These are phyloP conservation scores for Amphilophus citrinellus DNA, from an alignment of 2,113 vertebrate species.

Conservation along the genomic window DNA sequence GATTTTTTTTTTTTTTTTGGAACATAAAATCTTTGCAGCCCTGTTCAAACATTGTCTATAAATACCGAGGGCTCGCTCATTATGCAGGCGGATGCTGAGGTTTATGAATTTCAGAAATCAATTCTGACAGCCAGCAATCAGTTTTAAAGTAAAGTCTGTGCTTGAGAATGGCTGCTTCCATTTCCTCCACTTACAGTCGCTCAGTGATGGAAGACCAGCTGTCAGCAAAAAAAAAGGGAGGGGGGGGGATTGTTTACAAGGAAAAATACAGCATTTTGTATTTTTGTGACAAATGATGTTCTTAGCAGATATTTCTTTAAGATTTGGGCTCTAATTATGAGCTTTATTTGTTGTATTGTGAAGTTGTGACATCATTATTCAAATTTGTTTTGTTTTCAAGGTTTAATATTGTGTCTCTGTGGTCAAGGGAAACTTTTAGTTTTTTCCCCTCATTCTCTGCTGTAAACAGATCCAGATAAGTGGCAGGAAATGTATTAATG, in stretches of 20 bases:
- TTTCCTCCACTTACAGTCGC: neutral
- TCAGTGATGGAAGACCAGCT: neutral
- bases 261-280: neutral
- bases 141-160: conserved; percentile 25
- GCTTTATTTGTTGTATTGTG: conserved; percentile 26
- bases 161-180: conserved; percentile 1
- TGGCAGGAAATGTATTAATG: accelerated
- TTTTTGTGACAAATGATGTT: conserved; percentile 32
- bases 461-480: neutral
- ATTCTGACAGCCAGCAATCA: conserved; percentile 13
- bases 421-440: neutral
- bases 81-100: neutral
- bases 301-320: conserved; percentile 23
- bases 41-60: conserved; percentile 16
- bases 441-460: neutral
- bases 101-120: conserved; percentile 36
- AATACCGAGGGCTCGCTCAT: neutral
- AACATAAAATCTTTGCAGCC: neutral
- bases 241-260: neutral
- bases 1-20: neutral
- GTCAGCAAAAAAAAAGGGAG: neutral
- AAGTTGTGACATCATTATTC: neutral
- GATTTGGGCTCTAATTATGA: conserved; percentile 35
- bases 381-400: neutral
- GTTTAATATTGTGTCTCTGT: neutral